Percentiles rank a stretch among this genome's conserved stretches.
Evolutionary conservation across 2,113 vertebrate species (phyloP).

Genomic region (Gambusia holbrooki): DNA sequence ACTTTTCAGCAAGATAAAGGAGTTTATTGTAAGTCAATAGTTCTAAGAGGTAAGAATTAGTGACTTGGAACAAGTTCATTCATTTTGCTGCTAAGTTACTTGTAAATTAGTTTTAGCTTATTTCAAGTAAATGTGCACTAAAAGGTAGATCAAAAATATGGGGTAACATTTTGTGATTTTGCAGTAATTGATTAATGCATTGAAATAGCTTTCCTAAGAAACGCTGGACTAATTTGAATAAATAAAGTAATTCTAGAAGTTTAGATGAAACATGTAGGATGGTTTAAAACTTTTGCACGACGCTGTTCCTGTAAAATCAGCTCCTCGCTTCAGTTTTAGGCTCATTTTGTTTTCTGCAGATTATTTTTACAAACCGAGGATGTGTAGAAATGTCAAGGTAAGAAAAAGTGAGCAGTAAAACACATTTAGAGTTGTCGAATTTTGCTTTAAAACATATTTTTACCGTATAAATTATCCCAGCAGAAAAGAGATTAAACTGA

Average conservation of each 20-base stretch:
- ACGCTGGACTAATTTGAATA: neutral
- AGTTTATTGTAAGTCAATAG: too few relatives aligned
- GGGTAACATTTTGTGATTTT: too few relatives aligned
- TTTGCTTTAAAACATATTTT: neutral
- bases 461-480: neutral
- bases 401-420: neutral
- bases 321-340: neutral
- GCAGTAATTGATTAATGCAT: neutral
- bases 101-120: too few relatives aligned
- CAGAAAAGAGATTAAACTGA: neutral
- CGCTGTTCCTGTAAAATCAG: neutral
- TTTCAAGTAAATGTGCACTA: too few relatives aligned
- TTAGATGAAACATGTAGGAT: neutral
- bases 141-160: too few relatives aligned
- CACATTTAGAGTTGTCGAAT: neutral
- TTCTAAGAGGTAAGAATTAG: too few relatives aligned
- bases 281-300: neutral
- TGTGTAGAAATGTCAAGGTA: neutral
- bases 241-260: neutral
- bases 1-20: too few relatives aligned
- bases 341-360: neutral
- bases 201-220: neutral
- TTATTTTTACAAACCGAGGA: neutral
- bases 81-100: too few relatives aligned
- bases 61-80: too few relatives aligned